phyloP scores from a whole-genome alignment of 2,888 invertebrate genomes.

The Trachelus stipa region DNA sequence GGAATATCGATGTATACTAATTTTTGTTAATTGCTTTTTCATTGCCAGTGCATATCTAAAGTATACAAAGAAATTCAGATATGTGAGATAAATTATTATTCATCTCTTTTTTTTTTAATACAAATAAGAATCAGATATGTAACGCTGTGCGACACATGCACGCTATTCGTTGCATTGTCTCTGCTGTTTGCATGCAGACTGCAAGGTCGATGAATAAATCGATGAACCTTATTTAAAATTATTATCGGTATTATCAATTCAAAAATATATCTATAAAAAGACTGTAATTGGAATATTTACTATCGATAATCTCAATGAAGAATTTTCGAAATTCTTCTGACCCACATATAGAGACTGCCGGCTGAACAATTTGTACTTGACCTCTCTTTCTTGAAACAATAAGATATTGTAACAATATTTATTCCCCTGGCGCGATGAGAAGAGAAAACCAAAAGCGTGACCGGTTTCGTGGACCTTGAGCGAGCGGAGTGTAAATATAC shows the following conservation, averaged over 20 bases:
- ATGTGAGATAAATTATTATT: not conserved
- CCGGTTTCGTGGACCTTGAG: not conserved
- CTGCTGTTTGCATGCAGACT: not conserved
- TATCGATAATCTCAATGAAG: not conserved
- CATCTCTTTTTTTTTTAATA: not conserved
- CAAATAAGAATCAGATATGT: not conserved
- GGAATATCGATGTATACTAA: not conserved
- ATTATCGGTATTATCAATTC: constrained; percentile 38
- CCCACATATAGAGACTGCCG: not conserved
- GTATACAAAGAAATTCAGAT: not conserved
- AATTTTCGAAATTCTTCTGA: not conserved
- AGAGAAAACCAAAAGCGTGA: not conserved
- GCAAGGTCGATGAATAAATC: constrained; percentile 36
- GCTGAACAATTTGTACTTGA: not conserved
- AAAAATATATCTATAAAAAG: not conserved
- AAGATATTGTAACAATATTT: not conserved
- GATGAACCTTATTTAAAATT: constrained; percentile 33
- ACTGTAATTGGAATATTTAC: not conserved
- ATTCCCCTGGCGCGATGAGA: not conserved
- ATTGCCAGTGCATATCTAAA: not conserved
- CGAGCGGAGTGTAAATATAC: not conserved
- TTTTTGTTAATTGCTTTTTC: not conserved
- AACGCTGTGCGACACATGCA: not conserved
- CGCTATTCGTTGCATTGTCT: not conserved
- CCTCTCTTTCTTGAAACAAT: not conserved